Evolutionary conservation across 2,797 vertebrate genomes (phyloP).

Genomic region (Numenius phaeopus): DNA sequence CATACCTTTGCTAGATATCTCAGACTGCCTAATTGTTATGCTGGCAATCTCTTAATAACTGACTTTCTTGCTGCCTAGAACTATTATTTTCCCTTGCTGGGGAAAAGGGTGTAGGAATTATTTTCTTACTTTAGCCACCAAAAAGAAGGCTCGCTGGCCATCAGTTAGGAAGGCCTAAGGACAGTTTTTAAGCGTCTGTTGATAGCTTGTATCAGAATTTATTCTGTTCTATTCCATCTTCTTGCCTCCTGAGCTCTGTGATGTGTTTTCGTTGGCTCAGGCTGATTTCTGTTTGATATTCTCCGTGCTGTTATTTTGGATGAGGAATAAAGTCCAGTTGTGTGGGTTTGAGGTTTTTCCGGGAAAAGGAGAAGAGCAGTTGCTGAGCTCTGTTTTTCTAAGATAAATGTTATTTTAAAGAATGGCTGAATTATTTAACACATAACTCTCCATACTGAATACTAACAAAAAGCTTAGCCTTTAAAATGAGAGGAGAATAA

Average conservation of each 20-base stretch:
- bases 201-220: not conserved
- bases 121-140: not conserved
- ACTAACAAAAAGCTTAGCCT: slow-evolving; percentile 10
- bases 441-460: not conserved
- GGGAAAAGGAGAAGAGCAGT: not conserved
- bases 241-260: not conserved
- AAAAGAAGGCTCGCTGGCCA: not conserved
- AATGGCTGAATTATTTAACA: slow-evolving; percentile 29
- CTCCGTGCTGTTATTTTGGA: not conserved
- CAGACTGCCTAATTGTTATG: slow-evolving; percentile 17
- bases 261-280: not conserved
- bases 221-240: not conserved
- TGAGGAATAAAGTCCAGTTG: not conserved
- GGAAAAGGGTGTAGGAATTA: not conserved
- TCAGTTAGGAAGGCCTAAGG: not conserved
- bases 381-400: not conserved
- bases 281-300: not conserved
- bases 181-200: not conserved
- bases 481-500: slow-evolving; percentile 15
- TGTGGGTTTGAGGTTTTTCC: not conserved
- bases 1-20: not conserved
- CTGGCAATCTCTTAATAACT: not conserved
- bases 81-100: not conserved
- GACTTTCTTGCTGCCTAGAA: not conserved
- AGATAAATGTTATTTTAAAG: slow-evolving; percentile 41